Evolutionary conservation across 2,113 vertebrate genomes (phyloP), one percentile per base, ranked within the genome.

Genomic region (Delphinapterus leucas): DNA sequence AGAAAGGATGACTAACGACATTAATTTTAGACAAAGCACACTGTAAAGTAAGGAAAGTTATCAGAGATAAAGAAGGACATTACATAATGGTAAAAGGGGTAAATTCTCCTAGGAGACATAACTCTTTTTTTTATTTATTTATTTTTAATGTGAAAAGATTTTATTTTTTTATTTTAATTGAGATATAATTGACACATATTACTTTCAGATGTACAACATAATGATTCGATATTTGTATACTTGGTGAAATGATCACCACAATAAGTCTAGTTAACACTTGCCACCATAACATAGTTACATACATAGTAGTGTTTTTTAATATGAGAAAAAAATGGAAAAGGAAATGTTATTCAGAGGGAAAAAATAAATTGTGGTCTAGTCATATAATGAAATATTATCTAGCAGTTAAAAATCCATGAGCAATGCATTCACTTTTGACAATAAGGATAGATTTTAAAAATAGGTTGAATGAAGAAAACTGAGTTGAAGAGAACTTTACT

Each of bases 261-360:
- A 14, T 53, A 79, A 79, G 76, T 33, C 28, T 79, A 23, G 47
- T n/a, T 79, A 79, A n/a, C 1, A 1, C 23, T 33, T 55, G 49
- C 23, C 18, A n/a, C 31, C 49, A 55, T 53, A 21, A 53, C 2
- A 3, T 55, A 65, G 47, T 55, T 53, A 55, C 3, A 79, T 55
- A 55, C 47, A 14, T 23, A 79, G 33, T 63, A 82, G 68, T 87
- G 10, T 80, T 81, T 71, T 95, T 83, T 85, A 67, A 80, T 81
- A 70, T 31, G 73, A 90, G 68, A 81, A n/a, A 95, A 87, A 93
- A 63, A 94, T 18, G 44, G 61, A 41, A 95, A 96, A 38, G 63
- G 49, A 87, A 92, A 81, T 90, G 23, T 86, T 95, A 92, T 86
- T 92, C 33, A 80, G 23, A 96, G 5, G 65, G 36, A 92, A 95